Base-by-base conservation (phyloP, 2,113 vertebrate genomes). In the Grantiella picta region DNA sequence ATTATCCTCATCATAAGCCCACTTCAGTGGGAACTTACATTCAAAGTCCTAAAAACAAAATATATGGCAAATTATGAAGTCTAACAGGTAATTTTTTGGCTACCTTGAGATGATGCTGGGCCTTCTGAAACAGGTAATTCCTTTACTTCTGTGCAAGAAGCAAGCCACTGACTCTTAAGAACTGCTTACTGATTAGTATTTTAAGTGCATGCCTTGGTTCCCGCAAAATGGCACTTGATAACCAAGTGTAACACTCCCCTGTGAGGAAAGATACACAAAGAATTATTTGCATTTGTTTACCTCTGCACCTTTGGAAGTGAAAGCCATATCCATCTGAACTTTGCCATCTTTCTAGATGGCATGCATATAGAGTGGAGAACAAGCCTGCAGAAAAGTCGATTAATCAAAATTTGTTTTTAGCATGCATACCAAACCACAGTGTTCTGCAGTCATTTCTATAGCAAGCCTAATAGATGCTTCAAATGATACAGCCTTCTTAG, bases 251-350 rank as follows among this genome's bases (percentile, higher is more conserved):
- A 81, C 65, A 28, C 60, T 90, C 24, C 24, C 8, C 22, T 21
- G 42, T 38, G 71, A 79, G 53, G 42, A 65, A 47, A 70, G 29
- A 85, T 22, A 33, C 45, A 70, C 50, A 29, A 33, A 50, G 20
- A 88, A 94, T 72, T 72, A 83, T 44, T 86, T 84, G 60, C 19
- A 12, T 89, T 77, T 86, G 52, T 91, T 90, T 92, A 19, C 28
- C 57, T 92, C 54, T 78, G 56, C 52, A 49, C 1, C 24, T 94
- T 64, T 4, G 28, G 40, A 89, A 91, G 72, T 81, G 68, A 95
- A 92, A 93, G 33, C 68, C 4, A 0, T 83, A 75, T 22, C 29
- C 52, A 18, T 27, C 36, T 56, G 83, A 90, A 70, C 54, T 88
- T 93, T 50, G 28, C 33, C 45, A 28, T 92, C 54, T 76, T 63